phyloP scores from a whole-genome alignment of 2,113 vertebrate genomes.

The Glaucomys volans region DNA sequence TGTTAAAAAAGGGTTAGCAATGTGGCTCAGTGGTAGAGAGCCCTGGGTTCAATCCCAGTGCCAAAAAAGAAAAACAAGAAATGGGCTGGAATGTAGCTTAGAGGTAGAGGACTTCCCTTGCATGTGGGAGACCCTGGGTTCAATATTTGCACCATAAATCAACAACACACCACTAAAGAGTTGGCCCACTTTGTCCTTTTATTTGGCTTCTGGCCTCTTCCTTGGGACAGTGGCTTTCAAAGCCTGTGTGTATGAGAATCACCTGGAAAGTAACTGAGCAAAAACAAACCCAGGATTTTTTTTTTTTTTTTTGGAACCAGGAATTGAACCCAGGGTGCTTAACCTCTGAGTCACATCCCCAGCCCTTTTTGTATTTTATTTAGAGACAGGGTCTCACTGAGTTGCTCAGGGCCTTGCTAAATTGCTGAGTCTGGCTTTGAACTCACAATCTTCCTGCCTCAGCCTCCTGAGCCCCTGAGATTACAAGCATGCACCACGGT shows the following conservation, averaged over 20 bases:
- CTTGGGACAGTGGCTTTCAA: constrained; percentile 20
- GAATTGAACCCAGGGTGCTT: no score
- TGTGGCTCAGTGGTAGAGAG: no score
- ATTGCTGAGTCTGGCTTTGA: no score
- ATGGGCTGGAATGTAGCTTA: neutral
- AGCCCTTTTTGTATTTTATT: no score
- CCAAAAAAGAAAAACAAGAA: neutral
- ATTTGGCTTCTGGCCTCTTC: neutral
- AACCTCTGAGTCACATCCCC: no score
- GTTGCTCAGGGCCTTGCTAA: no score
- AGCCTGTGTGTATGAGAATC: neutral
- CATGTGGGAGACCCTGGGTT: neutral
- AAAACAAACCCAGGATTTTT: neutral
- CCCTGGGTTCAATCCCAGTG: neutral
- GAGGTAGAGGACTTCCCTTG: neutral
- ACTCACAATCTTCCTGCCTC: no score
- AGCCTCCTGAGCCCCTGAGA: no score
- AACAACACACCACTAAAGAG: neutral
- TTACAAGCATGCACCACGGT: no score
- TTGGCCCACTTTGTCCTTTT: neutral
- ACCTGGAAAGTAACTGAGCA: neutral
- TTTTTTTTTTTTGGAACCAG: no score
- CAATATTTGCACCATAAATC: neutral
- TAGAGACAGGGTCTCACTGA: no score
- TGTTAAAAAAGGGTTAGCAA: neutral